Evolutionary conservation across 2,888 invertebrate species (phyloP), one percentile per base, ranked within the genome.

Genomic region (Plagodis pulveraria): DNA sequence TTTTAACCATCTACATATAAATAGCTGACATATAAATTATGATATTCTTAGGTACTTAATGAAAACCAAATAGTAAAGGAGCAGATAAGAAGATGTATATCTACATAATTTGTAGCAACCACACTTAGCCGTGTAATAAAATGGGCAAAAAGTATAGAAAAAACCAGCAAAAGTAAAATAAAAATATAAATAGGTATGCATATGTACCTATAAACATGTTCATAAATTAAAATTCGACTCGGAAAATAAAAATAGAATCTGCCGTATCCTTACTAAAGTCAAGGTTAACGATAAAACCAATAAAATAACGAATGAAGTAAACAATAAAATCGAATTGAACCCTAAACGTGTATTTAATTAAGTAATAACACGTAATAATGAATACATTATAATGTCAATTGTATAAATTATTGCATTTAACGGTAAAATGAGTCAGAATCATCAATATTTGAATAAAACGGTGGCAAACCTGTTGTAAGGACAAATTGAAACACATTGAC

Each of bases 401-500:
- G 56, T 52, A 56, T 69, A 64, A 69, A 74, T 74, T 70, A 74
- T 68, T 74, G 63, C 66, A 73, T 51, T 50, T 58, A 58, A 61
- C 62, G 35, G 58, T 57, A 56, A 56, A 62, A 66, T 77, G 72
- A 77, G 64, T 79, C 77, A 77, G 59, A 67, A 58, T 52, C 55
- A 38, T 34, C 34, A 34, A 10, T 51, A 78, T 78, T 78, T 77
- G 68, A 78, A 85, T 82, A 80, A 74, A 78, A 73, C 70, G 61
- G 71, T 66, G 69, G 65, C 55, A 77, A 78, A 81, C 80, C 73
- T 67, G 77, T 76, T 77, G 82, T 86, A 49, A 83, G 78, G 81
- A 86, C 83, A 80, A 74, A 76, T 72, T 70, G 61, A 82, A 80
- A 82, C 83, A 81, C 77, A 80, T 77, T 90, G 87, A 89, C 88